Conservation (phyloP, 2,797 vertebrate species). For the Lindbergichthys nudifrons region DNA sequence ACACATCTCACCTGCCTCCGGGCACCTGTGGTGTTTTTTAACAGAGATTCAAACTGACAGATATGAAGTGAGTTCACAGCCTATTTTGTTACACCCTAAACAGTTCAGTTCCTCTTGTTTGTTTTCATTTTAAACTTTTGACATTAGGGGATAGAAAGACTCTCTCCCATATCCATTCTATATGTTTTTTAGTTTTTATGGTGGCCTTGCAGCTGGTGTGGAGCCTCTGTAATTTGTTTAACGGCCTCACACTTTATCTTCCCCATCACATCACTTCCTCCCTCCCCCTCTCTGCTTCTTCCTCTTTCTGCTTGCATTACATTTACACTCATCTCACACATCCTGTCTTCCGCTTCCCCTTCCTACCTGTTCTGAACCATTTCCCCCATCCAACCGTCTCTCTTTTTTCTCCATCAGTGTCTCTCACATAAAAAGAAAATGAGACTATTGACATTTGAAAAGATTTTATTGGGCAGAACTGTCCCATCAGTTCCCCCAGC, state of each 20-base stretch:
- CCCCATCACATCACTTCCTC: constrained; percentile 27
- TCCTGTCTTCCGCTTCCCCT: constrained; percentile 45
- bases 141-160: not conserved
- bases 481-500: constrained; percentile 38
- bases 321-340: constrained; percentile 33
- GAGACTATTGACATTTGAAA: constrained; percentile 58
- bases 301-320: constrained; percentile 19
- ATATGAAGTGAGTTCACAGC: not conserved
- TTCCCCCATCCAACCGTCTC: not conserved
- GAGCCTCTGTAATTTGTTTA: constrained; percentile 8
- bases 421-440: constrained; percentile 38
- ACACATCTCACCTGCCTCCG: not conserved
- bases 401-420: constrained; percentile 3
- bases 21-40: not conserved
- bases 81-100: not conserved
- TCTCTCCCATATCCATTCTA: not conserved
- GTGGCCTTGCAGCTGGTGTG: not conserved
- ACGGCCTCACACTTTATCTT: constrained; percentile 24
- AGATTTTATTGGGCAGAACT: constrained; percentile 45
- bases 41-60: not conserved
- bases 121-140: not conserved
- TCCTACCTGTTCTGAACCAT: constrained; percentile 18
- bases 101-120: not conserved
- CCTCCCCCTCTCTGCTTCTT: constrained; percentile 1
- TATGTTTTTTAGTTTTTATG: not conserved